Base-by-base conservation (phyloP, 2,797 vertebrate genomes). In the Ataeniobius toweri region DNA sequence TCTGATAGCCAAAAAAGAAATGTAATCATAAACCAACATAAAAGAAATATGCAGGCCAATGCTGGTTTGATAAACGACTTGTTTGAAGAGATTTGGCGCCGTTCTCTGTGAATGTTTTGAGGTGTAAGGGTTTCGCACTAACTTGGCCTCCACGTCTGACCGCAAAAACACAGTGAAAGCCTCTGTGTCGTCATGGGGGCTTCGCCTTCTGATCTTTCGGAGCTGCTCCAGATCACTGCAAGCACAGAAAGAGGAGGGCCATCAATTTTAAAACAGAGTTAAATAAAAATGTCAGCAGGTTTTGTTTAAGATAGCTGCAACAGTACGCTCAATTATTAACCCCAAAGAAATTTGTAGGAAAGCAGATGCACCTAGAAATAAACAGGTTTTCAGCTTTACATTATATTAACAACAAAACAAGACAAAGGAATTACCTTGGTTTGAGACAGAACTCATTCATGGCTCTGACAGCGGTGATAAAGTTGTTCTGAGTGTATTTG, bases 371-470 rank as follows among this genome's bases (percentile, higher is more conserved):
- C 6, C 12, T 12, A 1, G 65, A 44, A 44, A 44, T n/a, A n/a
- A 39, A 44, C 24, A 12, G 12, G 20, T 24, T 41, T 44, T 12
- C 0, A 24, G 48, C 16, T 70, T 70, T 48, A n/a, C 3, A 26
- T 46, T 41, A 44, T 18, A 44, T 44, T 61, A 55, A 20, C 4
- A 69, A 41, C 20, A 63, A 41, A 7, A 51, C 6, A 51, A 58
- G 12, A 39, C 28, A 24, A 3, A 24, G 8, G 4, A 75, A 26
- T 53, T 95, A 99, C 98, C 97, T 99, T 92, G 97, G 96, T 93
- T 99, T 99, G 71, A 99, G 97, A 86, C 98, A 99, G 94, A 99
- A 99, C 84, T 99, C 98, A 86, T 99, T 99, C 95, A 99, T 98
- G 83, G 98, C 98, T 96, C 98, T 97, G 85, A 99, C 97, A 82